Evolutionary conservation across 2,113 vertebrate genomes (phyloP).

Genomic region (Xenopus laevis): DNA sequence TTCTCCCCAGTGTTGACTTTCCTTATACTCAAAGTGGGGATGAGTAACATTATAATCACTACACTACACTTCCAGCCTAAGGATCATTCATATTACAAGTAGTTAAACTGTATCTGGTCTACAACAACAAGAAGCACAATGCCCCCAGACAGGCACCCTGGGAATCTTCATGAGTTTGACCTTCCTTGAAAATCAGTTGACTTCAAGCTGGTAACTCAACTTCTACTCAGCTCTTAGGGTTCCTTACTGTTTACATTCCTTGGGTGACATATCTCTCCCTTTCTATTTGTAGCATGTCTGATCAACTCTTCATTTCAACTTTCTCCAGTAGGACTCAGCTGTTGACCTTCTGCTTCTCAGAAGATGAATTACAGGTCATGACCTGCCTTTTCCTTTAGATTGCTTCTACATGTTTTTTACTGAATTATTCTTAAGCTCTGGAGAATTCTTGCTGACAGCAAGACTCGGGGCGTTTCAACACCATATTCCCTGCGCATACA

Average conservation of each 20-base stretch:
- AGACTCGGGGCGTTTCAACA: too few species aligned
- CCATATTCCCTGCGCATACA: too few species aligned
- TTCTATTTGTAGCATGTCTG: conserved; percentile 25
- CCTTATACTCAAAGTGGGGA: too few species aligned
- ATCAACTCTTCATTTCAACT: conserved; percentile 6
- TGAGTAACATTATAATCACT: too few species aligned
- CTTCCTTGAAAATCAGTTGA: neutral
- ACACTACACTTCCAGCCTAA: too few species aligned
- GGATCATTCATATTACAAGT: too few species aligned
- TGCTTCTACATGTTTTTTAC: conserved; percentile 8
- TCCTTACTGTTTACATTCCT: neutral
- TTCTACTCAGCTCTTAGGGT: neutral
- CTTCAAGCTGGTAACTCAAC: too few species aligned
- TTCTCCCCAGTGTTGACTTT: too few species aligned
- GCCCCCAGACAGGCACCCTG: conserved; percentile 4
- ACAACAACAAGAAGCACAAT: neutral
- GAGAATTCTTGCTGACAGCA: neutral
- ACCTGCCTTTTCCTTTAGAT: conserved; percentile 25
- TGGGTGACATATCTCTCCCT: neutral
- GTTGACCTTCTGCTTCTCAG: conserved; percentile 5
- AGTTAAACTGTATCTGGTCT: too few species aligned
- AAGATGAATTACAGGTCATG: conserved; percentile 18
- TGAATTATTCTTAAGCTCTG: too few species aligned
- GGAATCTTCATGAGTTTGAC: conserved; percentile 26
- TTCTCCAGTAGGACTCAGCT: conserved; percentile 15